A percentile compares a stretch with the other conserved stretches of the same genome.
phyloP scores from a whole-genome alignment of 2,797 vertebrate genomes.

The Thamnophis elegans region DNA sequence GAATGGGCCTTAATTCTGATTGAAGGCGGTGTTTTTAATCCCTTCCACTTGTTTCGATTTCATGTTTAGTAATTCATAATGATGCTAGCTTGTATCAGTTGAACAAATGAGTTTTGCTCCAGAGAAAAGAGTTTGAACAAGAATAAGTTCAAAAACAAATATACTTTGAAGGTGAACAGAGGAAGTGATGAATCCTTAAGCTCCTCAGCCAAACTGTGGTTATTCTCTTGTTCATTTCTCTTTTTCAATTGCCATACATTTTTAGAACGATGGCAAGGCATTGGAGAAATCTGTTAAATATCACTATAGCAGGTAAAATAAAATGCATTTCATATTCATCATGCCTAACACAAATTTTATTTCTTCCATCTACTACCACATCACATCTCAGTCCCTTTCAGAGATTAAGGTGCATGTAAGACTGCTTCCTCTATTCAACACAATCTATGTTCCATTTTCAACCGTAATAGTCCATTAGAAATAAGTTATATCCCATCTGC shows the following conservation, averaged over 20 bases:
- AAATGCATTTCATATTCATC: conserved; percentile 60
- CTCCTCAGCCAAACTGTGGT: conserved; percentile 4
- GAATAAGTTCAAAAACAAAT: conserved; percentile 17
- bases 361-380: conserved; percentile 52
- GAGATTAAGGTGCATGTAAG: conserved; percentile 63
- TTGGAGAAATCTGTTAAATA: conserved; percentile 47
- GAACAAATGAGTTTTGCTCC: not conserved
- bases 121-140: conserved; percentile 18
- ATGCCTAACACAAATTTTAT: conserved; percentile 62
- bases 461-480: conserved; percentile 54
- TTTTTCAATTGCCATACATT: conserved; percentile 36
- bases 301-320: conserved; percentile 61
- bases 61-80: conserved; percentile 22
- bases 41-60: not conserved
- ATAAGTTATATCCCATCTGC: conserved; percentile 71
- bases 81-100: conserved; percentile 20
- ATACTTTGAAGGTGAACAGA: conserved; percentile 18
- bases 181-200: not conserved
- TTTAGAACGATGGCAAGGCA: conserved; percentile 37
- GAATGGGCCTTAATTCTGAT: not conserved
- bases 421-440: conserved; percentile 46
- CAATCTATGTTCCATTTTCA: conserved; percentile 61
- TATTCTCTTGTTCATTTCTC: not conserved
- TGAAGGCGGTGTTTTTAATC: not conserved
- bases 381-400: conserved; percentile 59